Percentiles rank a stretch among this genome's conserved stretches.
Evolutionary conservation across 2,113 vertebrate species (phyloP).

Genomic region (Hucho hucho): DNA sequence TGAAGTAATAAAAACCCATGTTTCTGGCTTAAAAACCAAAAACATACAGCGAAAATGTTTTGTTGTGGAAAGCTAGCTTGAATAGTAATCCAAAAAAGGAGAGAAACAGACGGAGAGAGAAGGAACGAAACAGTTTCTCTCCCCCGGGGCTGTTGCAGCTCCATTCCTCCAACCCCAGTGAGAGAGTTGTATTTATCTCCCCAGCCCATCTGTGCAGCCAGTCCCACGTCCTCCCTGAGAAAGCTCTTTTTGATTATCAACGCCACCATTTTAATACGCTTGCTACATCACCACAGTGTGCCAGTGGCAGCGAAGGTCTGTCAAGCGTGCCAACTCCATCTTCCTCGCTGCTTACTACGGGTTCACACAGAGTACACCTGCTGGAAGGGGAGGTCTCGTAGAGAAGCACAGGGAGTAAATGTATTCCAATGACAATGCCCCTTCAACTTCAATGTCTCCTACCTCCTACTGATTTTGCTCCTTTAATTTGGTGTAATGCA

Average conservation of each 20-base stretch:
- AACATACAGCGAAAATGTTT: conserved; percentile 7
- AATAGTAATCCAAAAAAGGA: conserved; percentile 32
- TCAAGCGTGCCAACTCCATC: conserved; percentile 71
- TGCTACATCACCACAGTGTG: conserved; percentile 84
- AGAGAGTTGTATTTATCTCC: conserved; percentile 93
- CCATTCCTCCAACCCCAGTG: conserved; percentile 85
- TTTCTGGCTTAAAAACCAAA: too few relatives aligned
- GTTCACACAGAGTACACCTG: conserved; percentile 91
- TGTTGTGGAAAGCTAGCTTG: conserved; percentile 46
- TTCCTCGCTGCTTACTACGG: conserved; percentile 70
- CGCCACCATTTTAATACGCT: conserved; percentile 91
- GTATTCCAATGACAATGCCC: conserved; percentile 66
- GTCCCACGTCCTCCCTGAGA: conserved; percentile 86
- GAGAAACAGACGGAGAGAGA: conserved; percentile 45
- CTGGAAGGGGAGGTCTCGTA: conserved; percentile 46
- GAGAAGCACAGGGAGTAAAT: conserved; percentile 49
- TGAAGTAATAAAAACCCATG: too few relatives aligned
- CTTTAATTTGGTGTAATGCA: not conserved
- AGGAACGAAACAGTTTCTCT: conserved; percentile 55
- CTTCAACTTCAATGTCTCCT: conserved; percentile 22
- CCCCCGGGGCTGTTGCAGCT: conserved; percentile 84
- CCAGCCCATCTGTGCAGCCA: conserved; percentile 91
- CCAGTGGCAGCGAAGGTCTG: conserved; percentile 70
- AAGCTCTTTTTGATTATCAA: conserved; percentile 92
- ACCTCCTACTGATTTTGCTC: not conserved